Evolutionary conservation across 2,797 vertebrate species (phyloP), one percentile per base, ranked within the genome.

Genomic region (Kryptopterus vitreolus): DNA sequence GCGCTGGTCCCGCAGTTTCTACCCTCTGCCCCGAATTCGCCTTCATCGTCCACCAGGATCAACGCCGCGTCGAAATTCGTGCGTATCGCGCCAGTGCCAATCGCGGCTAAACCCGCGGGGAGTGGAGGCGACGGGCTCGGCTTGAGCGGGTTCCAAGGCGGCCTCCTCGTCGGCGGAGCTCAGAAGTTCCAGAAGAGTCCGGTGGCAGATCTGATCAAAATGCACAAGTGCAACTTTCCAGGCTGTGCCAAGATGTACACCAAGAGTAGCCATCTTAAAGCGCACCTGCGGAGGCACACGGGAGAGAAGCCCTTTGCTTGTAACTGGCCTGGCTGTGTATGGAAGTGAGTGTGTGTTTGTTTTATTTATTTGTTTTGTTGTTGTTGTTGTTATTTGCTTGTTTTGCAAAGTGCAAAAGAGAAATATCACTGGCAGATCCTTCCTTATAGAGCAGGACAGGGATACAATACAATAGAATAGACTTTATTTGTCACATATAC

Each of bases 161-260:
- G 89, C 58, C 90, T 96, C 86, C 91, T 98, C 46, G 84, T 94
- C 3, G 95, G 95, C 63, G 94, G 95, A 82, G 38, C 24, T 3
- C 96, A 97, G 90, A 95, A 96, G 91, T 97, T 96, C 90, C 95
- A 95, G 91, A 98, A 98, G 92, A 97, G 93, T 81, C 92, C 96
- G 0, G 94, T 96, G 6, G 94, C 96, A 15, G 97, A 99, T 92
- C 96, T 98, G 78, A 96, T 98, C 89, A 98, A 98, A 95, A 98
- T 98, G 96, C 96, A 98, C 89, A 97, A 97, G 91, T 98, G 97
- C 87, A 94, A 94, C 90, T 97, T 97, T 84, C 95, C 96, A 0
- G 96, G 96, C 79, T 98, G 97, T 90, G 95, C 92, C 90, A 98
- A 98, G 94, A 98, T 97, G 96, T 98, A 98, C 91, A 98, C 96